These are phyloP conservation scores for Anoncus sp. DNA, from an alignment of 2,888 invertebrate genomes.

Conservation along the genomic window DNA sequence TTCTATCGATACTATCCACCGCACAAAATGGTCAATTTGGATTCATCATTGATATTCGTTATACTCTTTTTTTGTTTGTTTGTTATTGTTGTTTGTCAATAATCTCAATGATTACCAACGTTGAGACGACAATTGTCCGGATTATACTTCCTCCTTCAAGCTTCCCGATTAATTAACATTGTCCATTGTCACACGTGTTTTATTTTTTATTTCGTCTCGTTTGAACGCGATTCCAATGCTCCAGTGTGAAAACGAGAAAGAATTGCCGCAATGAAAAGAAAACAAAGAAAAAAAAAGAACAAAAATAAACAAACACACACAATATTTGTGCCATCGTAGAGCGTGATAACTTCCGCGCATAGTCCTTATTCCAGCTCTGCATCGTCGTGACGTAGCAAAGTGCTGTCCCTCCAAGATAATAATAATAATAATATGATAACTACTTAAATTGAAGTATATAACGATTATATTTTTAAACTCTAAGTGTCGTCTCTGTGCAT, in stretches of 20 bases:
- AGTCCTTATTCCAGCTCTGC: conserved; percentile 81
- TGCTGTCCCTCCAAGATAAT: conserved; percentile 83
- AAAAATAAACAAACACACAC: conserved; percentile 41
- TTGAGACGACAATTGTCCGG: conserved; percentile 6
- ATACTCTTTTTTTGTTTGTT: conserved; percentile 7
- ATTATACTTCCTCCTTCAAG: conserved; percentile 39
- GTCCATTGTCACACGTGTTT: conserved; percentile 10
- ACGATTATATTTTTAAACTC: conserved; percentile 83
- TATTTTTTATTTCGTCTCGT: neutral
- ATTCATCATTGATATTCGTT: conserved; percentile 31
- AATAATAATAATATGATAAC: conserved; percentile 76
- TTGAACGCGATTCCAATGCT: conserved; percentile 24
- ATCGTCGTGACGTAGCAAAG: conserved; percentile 81
- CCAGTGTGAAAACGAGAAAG: conserved; percentile 18
- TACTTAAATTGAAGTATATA: conserved; percentile 80
- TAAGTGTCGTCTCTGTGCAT: conserved; percentile 82
- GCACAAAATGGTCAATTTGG: conserved; percentile 27
- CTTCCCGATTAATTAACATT: conserved; percentile 35
- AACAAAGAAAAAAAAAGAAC: conserved; percentile 13
- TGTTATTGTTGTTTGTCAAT: conserved; percentile 3
- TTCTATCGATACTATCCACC: conserved; percentile 15
- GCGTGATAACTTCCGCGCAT: conserved; percentile 81
- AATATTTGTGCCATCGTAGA: conserved; percentile 81
- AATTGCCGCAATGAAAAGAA: conserved; percentile 35
- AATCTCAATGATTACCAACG: conserved; percentile 6